These are phyloP conservation scores for Drosophila demipolita DNA, from an alignment of 2,888 invertebrate species.

Conservation along the genomic window DNA sequence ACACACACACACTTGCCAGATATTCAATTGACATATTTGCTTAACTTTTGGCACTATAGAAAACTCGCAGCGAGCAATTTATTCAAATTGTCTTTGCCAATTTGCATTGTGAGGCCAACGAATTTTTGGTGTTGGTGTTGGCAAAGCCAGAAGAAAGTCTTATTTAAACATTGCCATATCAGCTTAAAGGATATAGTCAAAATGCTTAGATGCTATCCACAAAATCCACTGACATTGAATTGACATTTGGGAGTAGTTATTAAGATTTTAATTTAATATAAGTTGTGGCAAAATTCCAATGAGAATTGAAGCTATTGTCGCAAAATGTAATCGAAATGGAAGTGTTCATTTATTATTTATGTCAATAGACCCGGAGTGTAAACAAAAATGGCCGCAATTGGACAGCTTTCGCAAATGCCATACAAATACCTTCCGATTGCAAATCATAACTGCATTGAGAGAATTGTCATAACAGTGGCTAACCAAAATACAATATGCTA, in stretches of 20 bases:
- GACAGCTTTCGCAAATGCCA: slow-evolving; percentile 50
- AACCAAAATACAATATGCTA: slow-evolving; percentile 78
- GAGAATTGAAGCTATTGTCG: not conserved
- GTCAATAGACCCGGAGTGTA: slow-evolving; percentile 12
- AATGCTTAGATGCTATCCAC: slow-evolving; percentile 13
- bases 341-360: slow-evolving; percentile 33
- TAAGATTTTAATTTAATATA: slow-evolving; percentile 19
- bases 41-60: slow-evolving; percentile 58
- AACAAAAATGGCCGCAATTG: slow-evolving; percentile 58
- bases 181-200: slow-evolving; percentile 10
- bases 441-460: slow-evolving; percentile 31
- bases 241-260: not conserved
- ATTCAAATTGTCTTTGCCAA: slow-evolving; percentile 72
- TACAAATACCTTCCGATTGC: slow-evolving; percentile 67
- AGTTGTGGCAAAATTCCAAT: slow-evolving; percentile 11
- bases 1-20: not conserved
- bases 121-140: slow-evolving; percentile 13
- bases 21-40: slow-evolving; percentile 57
- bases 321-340: slow-evolving; percentile 23
- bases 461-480: slow-evolving; percentile 71
- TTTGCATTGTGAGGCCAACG: slow-evolving; percentile 63
- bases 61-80: slow-evolving; percentile 52
- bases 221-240: slow-evolving; percentile 13
- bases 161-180: slow-evolving; percentile 41
- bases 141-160: slow-evolving; percentile 27